Evolutionary conservation across 2,113 vertebrate species (phyloP), one percentile per base, ranked within the genome.

Genomic region (Campylorhamphus procurvoides): DNA sequence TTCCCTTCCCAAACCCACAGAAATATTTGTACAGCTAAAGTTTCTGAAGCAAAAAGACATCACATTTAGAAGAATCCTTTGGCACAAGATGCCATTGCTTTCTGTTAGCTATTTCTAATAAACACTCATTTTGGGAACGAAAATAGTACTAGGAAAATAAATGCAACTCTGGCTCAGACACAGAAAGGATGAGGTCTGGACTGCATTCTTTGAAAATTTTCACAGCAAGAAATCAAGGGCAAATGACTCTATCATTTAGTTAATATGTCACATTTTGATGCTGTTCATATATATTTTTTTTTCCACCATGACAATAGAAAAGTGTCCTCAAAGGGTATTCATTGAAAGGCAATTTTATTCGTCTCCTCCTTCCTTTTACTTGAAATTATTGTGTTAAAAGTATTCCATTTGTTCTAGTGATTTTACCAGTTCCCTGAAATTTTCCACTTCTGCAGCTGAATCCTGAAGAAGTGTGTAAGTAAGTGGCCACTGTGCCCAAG

Each of bases 51-150:
- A 82, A 92, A 96, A 94, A 80, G 39, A 93, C 53, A 47, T 84
- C 88, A 95, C 53, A 85, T 87, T 69, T 63, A 92, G 90, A 95
- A 89, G 87, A 94, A 88, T 84, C 94, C 75, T 94, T 84, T 92
- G 87, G 62, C 63, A 72, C 55, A 72, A 29, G 40, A 71, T 82
- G 56, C 81, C 58, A n/a, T 92, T 95, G 67, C 87, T 88, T 93
- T 96, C 85, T 96, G 73, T 87, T 93, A 96, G 92, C 87, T 97
- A 74, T 97, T 98, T 96, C 94, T 93, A 95, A 92, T 94, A 93
- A 96, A 95, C 67, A 62, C 68, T 75, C 42, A 7, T 85, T 96
- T 85, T 8, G 18, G 73, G 84, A 93, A 90, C 29, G 46, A 94
- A 96, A 93, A 90, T 62, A 88, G 55, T 56, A 33, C 86, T 93